Evolutionary conservation across 2,113 vertebrate species (phyloP).

Genomic region (Campylomormyrus numenius): DNA sequence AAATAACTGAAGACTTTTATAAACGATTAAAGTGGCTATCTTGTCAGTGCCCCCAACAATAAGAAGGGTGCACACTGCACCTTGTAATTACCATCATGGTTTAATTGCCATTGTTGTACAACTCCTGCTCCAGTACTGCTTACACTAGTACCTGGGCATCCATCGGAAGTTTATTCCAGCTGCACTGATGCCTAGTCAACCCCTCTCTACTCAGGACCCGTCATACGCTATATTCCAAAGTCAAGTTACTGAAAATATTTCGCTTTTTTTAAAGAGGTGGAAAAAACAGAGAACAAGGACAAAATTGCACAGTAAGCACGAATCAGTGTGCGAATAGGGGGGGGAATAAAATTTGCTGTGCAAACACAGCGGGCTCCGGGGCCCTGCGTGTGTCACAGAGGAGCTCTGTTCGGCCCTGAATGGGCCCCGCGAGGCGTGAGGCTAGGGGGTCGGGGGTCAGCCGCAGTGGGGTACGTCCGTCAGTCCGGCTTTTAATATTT

Average conservation of each 20-base stretch:
- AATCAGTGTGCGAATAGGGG: constrained; percentile 45
- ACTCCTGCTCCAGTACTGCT: background rate
- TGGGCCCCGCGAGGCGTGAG: constrained; percentile 24
- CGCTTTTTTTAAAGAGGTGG: constrained; percentile 32
- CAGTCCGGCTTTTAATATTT: constrained; percentile 42
- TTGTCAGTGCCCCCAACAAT: background rate
- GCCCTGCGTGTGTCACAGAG: constrained; percentile 41
- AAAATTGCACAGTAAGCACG: constrained; percentile 17
- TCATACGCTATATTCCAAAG: background rate
- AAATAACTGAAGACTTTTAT: background rate
- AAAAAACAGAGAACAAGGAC: constrained; percentile 46
- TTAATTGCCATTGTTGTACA: background rate
- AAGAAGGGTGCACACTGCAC: background rate
- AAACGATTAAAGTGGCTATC: background rate
- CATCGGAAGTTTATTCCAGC: background rate
- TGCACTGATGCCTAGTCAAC: background rate
- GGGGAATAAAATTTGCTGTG: constrained; percentile 55
- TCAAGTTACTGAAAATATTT: background rate
- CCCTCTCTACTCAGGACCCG: background rate
- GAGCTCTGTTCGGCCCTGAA: constrained; percentile 47
- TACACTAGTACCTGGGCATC: background rate
- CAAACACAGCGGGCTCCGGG: constrained; percentile 44
- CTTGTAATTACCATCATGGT: background rate
- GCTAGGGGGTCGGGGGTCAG: constrained; percentile 26
- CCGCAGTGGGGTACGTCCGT: constrained; percentile 46